These are phyloP conservation scores for Drosophila flavopinicola DNA, from an alignment of 2,888 invertebrate genomes.

Conservation along the genomic window DNA sequence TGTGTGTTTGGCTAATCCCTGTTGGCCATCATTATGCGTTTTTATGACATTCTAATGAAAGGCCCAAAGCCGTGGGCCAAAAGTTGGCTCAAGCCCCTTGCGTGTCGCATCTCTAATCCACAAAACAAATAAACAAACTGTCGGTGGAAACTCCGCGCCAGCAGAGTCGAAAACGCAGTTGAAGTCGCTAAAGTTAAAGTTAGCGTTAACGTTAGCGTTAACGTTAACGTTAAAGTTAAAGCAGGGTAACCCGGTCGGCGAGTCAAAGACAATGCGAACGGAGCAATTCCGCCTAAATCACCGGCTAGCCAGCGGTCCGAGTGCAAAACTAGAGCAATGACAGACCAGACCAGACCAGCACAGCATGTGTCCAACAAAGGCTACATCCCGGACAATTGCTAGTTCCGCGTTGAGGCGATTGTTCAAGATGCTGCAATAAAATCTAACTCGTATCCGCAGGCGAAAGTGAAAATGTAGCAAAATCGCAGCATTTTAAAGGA, in stretches of 20 bases:
- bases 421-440: slow-evolving; percentile 84
- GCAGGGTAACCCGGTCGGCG: slow-evolving; percentile 43
- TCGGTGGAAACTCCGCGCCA: slow-evolving; percentile 36
- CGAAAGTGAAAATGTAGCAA: slow-evolving; percentile 45
- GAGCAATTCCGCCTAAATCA: slow-evolving; percentile 59
- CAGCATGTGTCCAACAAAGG: slow-evolving; percentile 54
- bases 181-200: slow-evolving; percentile 18
- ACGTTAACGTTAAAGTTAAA: slow-evolving; percentile 23
- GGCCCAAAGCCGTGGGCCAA: slow-evolving; percentile 40
- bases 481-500: slow-evolving; percentile 34
- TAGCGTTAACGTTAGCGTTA: slow-evolving; percentile 5
- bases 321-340: slow-evolving; percentile 58
- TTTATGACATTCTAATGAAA: slow-evolving; percentile 74
- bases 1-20: slow-evolving; percentile 35
- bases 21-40: slow-evolving; percentile 50
- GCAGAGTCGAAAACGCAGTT: slow-evolving; percentile 23
- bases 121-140: slow-evolving; percentile 49
- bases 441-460: slow-evolving; percentile 72
- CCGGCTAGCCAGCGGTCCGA: slow-evolving; percentile 24
- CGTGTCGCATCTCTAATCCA: slow-evolving; percentile 28
- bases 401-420: slow-evolving; percentile 58
- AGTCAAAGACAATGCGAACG: slow-evolving; percentile 29
- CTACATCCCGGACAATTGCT: slow-evolving; percentile 37
- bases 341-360: slow-evolving; percentile 8
- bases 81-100: slow-evolving; percentile 12